phyloP scores from a whole-genome alignment of 2,797 vertebrate genomes.

The Valencia hispanica region DNA sequence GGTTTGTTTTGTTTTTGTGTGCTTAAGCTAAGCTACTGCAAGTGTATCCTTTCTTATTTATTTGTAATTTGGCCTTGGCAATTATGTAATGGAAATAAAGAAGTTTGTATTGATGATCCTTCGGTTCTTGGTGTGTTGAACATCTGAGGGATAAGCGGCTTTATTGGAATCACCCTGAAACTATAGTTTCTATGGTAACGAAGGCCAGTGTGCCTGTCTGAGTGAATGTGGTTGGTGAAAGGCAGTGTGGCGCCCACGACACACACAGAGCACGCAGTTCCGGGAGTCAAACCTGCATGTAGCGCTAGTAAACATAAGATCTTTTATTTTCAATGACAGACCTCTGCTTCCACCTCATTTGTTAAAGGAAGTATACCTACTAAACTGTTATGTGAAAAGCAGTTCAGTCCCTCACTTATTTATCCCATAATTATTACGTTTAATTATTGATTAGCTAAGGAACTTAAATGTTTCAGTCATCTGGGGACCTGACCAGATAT shows the following conservation, averaged over 20 bases:
- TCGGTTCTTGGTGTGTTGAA: constrained; percentile 16
- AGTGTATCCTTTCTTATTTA: constrained; percentile 86
- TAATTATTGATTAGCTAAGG: not conserved
- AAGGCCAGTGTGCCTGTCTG: constrained; percentile 56
- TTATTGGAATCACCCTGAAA: constrained; percentile 65
- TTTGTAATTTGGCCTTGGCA: constrained; percentile 87
- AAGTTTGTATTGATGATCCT: constrained; percentile 71
- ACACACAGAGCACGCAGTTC: constrained; percentile 51
- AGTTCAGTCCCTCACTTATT: not conserved
- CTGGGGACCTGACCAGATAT: not conserved
- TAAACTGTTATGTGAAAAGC: not conserved
- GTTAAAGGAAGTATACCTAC: not conserved
- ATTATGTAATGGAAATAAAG: constrained; percentile 73
- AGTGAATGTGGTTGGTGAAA: constrained; percentile 41
- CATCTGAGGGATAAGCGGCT: constrained; percentile 36
- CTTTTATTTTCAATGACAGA: constrained; percentile 9
- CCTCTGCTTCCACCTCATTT: not conserved
- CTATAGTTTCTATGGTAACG: constrained; percentile 81
- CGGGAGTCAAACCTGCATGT: constrained; percentile 46
- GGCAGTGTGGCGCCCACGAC: constrained; percentile 26
- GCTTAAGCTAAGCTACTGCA: constrained; percentile 70
- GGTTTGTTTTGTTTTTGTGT: constrained; percentile 55
- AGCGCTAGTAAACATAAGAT: constrained; percentile 31
- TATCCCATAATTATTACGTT: not conserved
- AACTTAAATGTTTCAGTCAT: not conserved